A percentile compares a stretch with the other conserved stretches of the same genome.
These are phyloP conservation scores for Zaprionus gabonicus DNA, from an alignment of 1,140 invertebrate genomes.

Conservation along the genomic window DNA sequence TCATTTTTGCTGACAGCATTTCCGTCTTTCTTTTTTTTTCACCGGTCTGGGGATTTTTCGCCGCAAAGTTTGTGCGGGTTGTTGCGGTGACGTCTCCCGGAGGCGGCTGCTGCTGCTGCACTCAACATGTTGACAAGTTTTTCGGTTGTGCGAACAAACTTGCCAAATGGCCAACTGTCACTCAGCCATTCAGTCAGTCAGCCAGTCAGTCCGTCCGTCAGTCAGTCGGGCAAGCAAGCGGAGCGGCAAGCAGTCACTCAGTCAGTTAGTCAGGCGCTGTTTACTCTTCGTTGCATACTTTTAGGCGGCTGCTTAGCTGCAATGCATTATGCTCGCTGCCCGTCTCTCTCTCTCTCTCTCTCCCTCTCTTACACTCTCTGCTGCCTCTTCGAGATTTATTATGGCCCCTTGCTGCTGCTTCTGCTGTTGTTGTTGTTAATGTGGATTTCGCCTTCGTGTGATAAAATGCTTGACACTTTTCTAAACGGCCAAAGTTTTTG, in stretches of 20 bases:
- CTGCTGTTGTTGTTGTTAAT: slow-evolving; percentile 36
- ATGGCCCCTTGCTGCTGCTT: slow-evolving; percentile 30
- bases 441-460: slow-evolving; percentile 61
- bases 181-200: slow-evolving; percentile 31
- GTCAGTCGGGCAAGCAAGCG: slow-evolving; percentile 10
- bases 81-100: slow-evolving; percentile 12
- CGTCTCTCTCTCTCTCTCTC: not conserved
- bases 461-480: slow-evolving; percentile 83
- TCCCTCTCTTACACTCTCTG: not conserved
- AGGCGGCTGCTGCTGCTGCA: slow-evolving; percentile 53
- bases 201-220: slow-evolving; percentile 24
- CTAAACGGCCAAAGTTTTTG: slow-evolving; percentile 81
- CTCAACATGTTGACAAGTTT: slow-evolving; percentile 80
- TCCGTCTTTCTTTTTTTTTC: slow-evolving; percentile 18
- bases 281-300: slow-evolving; percentile 68
- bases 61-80: slow-evolving; percentile 44
- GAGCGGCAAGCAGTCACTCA: slow-evolving; percentile 5
- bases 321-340: slow-evolving; percentile 49
- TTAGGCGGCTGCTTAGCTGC: slow-evolving; percentile 66
- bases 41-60: slow-evolving; percentile 6
- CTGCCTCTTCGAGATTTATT: slow-evolving; percentile 69
- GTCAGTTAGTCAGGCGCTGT: slow-evolving; percentile 34
- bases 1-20: slow-evolving; percentile 41
- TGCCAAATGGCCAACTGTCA: slow-evolving; percentile 58
- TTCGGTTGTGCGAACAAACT: slow-evolving; percentile 51